Evolutionary conservation across 2,888 invertebrate species (phyloP).

Genomic region (Tetrapedia diversipes): DNA sequence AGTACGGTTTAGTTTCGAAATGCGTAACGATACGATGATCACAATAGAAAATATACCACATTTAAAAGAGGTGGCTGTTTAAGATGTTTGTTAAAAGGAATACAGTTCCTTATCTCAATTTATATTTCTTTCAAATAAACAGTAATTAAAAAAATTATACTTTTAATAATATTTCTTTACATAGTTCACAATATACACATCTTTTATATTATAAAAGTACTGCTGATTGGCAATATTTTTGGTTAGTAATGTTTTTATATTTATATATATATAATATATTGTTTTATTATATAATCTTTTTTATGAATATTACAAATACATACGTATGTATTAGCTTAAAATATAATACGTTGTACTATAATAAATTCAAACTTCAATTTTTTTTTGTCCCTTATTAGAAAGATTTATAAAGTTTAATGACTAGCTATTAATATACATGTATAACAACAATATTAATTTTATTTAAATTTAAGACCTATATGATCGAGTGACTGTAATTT

Average conservation of each 20-base stretch:
- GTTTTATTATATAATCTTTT: neutral
- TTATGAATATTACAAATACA: neutral
- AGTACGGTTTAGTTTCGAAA: conserved; percentile 29
- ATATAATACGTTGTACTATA: neutral
- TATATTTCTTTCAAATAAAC: neutral
- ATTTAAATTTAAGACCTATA: conserved; percentile 22
- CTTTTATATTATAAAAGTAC: neutral
- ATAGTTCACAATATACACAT: neutral
- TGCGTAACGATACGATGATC: conserved; percentile 38
- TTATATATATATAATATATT: neutral
- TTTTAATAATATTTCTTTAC: neutral
- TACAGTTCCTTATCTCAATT: neutral
- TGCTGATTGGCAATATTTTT: neutral
- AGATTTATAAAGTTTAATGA: neutral
- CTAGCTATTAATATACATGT: neutral
- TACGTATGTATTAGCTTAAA: neutral
- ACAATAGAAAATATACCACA: conserved; percentile 41
- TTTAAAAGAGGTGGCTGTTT: conserved; percentile 47
- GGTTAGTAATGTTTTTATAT: neutral
- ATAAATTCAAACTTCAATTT: neutral
- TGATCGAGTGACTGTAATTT: conserved; percentile 8
- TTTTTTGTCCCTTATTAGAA: neutral
- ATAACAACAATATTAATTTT: neutral
- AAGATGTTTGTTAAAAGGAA: conserved; percentile 14
- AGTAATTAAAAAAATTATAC: neutral